These are phyloP conservation scores for Chascanopsetta lugubris DNA, from an alignment of 2,113 vertebrate species.

Conservation along the genomic window DNA sequence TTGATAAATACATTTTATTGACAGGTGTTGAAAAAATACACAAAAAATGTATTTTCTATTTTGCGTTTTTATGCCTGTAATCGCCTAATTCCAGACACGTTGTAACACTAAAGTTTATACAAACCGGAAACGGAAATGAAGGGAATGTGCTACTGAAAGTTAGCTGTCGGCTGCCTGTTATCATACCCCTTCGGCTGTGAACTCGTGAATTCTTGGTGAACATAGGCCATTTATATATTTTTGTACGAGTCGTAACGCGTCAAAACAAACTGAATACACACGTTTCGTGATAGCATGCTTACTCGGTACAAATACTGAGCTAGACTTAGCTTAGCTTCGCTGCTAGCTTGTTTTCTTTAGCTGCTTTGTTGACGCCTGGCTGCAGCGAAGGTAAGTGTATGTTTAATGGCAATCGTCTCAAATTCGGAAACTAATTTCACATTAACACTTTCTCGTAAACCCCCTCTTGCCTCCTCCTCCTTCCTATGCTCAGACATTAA, in stretches of 20 bases:
- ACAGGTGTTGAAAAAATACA: too few relatives aligned
- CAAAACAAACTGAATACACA: background rate
- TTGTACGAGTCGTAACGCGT: background rate
- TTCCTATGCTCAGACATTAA: too few relatives aligned
- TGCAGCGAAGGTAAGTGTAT: constrained; percentile 30
- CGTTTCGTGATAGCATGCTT: background rate
- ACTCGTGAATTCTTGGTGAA: background rate
- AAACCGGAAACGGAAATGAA: constrained; percentile 65
- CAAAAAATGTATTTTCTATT: too few relatives aligned
- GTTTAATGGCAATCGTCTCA: background rate
- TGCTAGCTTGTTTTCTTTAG: background rate
- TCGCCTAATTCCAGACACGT: too few relatives aligned
- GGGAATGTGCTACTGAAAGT: background rate
- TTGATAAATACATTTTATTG: too few relatives aligned
- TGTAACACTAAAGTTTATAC: constrained; percentile 55
- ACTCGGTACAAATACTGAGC: background rate
- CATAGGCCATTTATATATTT: background rate
- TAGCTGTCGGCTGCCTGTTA: too few relatives aligned
- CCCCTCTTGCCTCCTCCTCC: too few relatives aligned
- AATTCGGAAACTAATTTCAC: too few relatives aligned
- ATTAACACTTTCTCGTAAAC: too few relatives aligned
- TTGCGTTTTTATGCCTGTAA: too few relatives aligned
- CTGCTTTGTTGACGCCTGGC: constrained; percentile 43
- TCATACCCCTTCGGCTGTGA: background rate
- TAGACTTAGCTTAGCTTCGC: constrained; percentile 3